phyloP scores from a whole-genome alignment of 2,797 vertebrate genomes.

The Somateria mollissima region DNA sequence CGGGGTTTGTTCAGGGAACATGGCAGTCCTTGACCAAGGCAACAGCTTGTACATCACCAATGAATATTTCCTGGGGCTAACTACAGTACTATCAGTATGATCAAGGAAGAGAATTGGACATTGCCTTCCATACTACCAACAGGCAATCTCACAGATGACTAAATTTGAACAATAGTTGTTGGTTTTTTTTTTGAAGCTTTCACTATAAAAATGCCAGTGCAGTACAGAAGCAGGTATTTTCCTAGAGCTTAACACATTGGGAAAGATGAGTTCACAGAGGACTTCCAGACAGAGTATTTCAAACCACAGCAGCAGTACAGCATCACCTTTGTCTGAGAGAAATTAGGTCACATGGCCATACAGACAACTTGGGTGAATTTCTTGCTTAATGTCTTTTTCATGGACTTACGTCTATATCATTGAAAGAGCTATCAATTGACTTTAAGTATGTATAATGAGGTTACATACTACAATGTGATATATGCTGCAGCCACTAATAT shows the following conservation, averaged over 20 bases:
- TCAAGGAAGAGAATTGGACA: neutral
- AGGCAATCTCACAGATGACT: neutral
- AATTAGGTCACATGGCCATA: neutral
- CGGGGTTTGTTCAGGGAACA: neutral
- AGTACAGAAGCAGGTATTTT: neutral
- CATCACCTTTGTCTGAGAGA: neutral
- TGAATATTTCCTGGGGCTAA: neutral
- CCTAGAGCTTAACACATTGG: neutral
- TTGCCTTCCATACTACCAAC: neutral
- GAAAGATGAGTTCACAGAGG: neutral
- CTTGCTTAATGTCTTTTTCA: neutral
- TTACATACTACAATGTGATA: neutral
- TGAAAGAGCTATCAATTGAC: neutral
- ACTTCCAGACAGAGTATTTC: neutral
- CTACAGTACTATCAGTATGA: fast-evolving
- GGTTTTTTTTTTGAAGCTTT: neutral
- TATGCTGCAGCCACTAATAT: neutral
- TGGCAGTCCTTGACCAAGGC: neutral
- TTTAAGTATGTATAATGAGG: neutral
- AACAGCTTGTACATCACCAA: neutral
- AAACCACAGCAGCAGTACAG: neutral
- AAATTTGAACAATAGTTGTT: neutral
- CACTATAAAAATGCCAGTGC: neutral
- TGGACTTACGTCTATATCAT: neutral
- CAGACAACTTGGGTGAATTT: neutral